A percentile compares a stretch with the other conserved stretches of the same genome.
Evolutionary conservation across 1,140 invertebrate species (phyloP).

Genomic region (Amphibalanus amphitrite): DNA sequence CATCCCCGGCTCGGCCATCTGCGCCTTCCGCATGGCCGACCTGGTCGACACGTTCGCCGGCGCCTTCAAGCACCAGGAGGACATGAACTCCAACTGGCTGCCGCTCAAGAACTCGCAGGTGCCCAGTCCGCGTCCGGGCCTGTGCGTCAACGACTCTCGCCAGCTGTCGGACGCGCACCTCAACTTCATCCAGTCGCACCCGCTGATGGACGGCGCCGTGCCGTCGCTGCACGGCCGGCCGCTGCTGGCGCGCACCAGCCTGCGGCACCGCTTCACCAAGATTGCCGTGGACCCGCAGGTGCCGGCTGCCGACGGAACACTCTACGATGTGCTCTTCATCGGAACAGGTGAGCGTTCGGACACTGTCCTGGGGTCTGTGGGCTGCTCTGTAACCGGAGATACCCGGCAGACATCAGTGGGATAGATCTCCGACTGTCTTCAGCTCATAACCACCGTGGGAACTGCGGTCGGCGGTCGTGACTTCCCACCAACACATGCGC

Average conservation of each 20-base stretch:
- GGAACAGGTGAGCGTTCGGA: conserved; percentile 23
- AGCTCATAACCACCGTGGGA: too few species aligned
- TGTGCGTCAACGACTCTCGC: conserved; percentile 30
- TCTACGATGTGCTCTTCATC: conserved; percentile 83
- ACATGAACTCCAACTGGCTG: conserved; percentile 81
- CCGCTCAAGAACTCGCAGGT: conserved; percentile 37
- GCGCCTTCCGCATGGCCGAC: conserved; percentile 78
- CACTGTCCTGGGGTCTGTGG: too few species aligned
- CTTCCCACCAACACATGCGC: too few species aligned
- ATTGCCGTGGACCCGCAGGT: conserved; percentile 88
- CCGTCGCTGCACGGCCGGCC: conserved; percentile 18
- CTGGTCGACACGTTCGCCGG: conserved; percentile 80
- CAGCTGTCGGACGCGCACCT: conserved; percentile 28
- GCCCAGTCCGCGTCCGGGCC: conserved; percentile 8
- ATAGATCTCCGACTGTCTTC: background rate
- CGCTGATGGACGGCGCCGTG: conserved; percentile 36
- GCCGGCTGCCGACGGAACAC: conserved; percentile 50
- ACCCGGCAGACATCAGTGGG: too few species aligned
- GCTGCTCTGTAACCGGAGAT: too few species aligned
- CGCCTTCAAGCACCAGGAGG: conserved; percentile 57
- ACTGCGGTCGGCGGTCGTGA: too few species aligned
- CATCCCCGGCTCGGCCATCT: conserved; percentile 76
- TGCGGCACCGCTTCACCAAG: conserved; percentile 61
- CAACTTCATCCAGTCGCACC: conserved; percentile 35
- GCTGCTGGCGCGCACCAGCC: conserved; percentile 18